Evolutionary conservation across 1,140 invertebrate species (phyloP).

Genomic region (Drosophila kohkoa): DNA sequence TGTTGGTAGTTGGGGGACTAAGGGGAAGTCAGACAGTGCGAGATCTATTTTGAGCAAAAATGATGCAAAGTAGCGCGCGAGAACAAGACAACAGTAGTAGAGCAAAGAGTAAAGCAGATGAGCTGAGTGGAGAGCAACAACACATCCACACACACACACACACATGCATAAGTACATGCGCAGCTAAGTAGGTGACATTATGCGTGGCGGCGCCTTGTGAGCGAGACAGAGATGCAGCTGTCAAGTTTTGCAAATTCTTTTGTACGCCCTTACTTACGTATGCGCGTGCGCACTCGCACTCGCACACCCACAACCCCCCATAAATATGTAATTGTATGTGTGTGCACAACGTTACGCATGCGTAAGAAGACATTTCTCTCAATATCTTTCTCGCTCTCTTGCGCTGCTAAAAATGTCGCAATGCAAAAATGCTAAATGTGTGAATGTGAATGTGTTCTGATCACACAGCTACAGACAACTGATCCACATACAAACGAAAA

Average conservation of each 20-base stretch:
- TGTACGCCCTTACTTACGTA: conserved; percentile 23
- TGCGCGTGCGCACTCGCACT: not conserved
- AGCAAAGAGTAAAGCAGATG: conserved; percentile 7
- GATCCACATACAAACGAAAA: conserved; percentile 16
- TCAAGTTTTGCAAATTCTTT: conserved; percentile 42
- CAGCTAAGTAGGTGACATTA: conserved; percentile 43
- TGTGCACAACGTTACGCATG: conserved; percentile 38
- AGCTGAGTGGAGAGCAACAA: conserved; percentile 13
- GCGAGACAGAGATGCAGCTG: conserved; percentile 35
- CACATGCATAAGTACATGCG: conserved; percentile 1
- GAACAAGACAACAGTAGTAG: not conserved
- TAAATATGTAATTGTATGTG: not conserved
- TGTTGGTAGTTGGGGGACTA: not conserved
- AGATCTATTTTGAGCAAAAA: conserved; percentile 46
- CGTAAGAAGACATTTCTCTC: conserved; percentile 42
- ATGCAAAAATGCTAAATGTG: conserved; percentile 1
- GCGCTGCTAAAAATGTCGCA: conserved; percentile 6
- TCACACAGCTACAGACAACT: conserved; percentile 16
- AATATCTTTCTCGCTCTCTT: conserved; percentile 1
- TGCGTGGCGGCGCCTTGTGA: conserved; percentile 36
- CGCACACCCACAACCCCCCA: not conserved
- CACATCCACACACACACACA: conserved; percentile 5
- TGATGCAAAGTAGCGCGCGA: conserved; percentile 14
- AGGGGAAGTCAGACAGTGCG: not conserved
- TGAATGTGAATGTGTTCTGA: conserved; percentile 23